These are phyloP conservation scores for Drosophila parvula DNA, from an alignment of 1,140 invertebrate species.

Conservation along the genomic window DNA sequence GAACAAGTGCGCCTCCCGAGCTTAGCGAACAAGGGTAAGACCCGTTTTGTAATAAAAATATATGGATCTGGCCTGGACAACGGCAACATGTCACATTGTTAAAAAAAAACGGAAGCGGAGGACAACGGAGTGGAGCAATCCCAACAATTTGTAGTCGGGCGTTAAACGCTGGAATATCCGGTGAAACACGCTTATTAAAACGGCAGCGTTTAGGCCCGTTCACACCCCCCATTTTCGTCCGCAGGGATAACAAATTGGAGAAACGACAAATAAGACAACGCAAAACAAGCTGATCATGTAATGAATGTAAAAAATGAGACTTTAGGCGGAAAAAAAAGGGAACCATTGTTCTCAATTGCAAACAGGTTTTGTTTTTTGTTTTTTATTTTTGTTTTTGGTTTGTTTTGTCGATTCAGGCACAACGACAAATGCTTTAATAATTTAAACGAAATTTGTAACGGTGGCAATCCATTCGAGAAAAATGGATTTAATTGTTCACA, in stretches of 20 bases:
- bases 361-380: neutral
- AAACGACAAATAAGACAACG: constrained; percentile 22
- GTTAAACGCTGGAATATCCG: constrained; percentile 39
- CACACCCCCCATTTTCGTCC: constrained; percentile 30
- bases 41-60: constrained; percentile 67
- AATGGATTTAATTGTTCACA: neutral
- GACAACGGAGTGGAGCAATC: constrained; percentile 31
- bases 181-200: constrained; percentile 39
- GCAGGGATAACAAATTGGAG: constrained; percentile 41
- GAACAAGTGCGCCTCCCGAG: constrained; percentile 15
- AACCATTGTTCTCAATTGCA: constrained; percentile 21
- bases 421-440: neutral
- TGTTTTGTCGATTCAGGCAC: neutral
- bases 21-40: constrained; percentile 41
- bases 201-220: constrained; percentile 34
- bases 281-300: constrained; percentile 24
- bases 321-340: constrained; percentile 6
- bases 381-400: neutral
- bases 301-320: constrained; percentile 22
- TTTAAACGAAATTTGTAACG: constrained; percentile 1
- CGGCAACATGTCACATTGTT: constrained; percentile 53
- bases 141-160: constrained; percentile 49
- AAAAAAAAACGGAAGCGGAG: constrained; percentile 25
- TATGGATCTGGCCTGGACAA: constrained; percentile 53
- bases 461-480: neutral